These are phyloP conservation scores for Potamarius usumacintae DNA, from an alignment of 2,113 vertebrate genomes.

Conservation along the genomic window DNA sequence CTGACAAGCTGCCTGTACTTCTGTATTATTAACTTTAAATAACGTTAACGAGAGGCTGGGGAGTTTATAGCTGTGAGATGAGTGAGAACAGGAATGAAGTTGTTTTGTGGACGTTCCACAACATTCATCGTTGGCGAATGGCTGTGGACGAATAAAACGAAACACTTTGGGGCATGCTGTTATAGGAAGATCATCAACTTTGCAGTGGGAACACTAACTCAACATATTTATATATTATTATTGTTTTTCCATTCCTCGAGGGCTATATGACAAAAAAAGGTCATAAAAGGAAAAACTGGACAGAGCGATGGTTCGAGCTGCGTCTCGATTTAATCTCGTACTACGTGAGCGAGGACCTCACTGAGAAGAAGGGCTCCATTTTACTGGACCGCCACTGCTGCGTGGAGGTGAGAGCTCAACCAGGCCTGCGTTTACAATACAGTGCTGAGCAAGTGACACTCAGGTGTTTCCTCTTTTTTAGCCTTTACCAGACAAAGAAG, in stretches of 20 bases:
- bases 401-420: constrained; percentile 80
- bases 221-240: not conserved
- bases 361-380: constrained; percentile 92
- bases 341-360: constrained; percentile 87
- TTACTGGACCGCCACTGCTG: constrained; percentile 82
- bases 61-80: not conserved
- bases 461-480: constrained; percentile 50
- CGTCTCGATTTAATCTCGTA: constrained; percentile 86
- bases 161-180: not conserved
- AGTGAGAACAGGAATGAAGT: not conserved
- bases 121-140: not conserved
- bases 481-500: constrained; percentile 91
- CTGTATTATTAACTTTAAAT: not conserved
- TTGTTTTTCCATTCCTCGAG: constrained; percentile 63
- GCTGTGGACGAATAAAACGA: not conserved
- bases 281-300: constrained; percentile 98
- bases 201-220: not conserved
- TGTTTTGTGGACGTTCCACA: not conserved
- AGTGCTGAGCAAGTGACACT: not conserved
- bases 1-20: too few relatives aligned
- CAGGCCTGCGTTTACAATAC: not conserved
- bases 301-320: constrained; percentile 94
- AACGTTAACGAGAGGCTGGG: not conserved
- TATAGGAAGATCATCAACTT: not conserved
- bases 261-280: constrained; percentile 98